Evolutionary conservation across 92 coral and sea anemone species (phyloP).

Genomic region (Blastomussa wellsi): DNA sequence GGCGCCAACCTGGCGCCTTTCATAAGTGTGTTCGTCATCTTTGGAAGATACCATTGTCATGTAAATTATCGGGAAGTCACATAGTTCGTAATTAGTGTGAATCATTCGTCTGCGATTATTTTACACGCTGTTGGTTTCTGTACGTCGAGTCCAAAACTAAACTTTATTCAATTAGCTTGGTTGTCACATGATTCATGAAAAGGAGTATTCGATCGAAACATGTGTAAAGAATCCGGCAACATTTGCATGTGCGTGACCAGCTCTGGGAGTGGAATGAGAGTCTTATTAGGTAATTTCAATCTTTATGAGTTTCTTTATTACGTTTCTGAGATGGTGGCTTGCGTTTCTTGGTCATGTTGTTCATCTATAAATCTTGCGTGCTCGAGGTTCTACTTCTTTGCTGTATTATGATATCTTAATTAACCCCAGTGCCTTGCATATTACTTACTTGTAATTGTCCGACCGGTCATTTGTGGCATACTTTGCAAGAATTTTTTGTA

Average conservation of each 20-base stretch:
- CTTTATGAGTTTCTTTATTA: too few species aligned
- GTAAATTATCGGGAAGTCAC: slow-evolving; percentile 31
- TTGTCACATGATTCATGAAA: background rate
- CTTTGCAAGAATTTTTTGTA: background rate
- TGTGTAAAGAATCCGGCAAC: background rate
- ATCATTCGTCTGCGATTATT: background rate
- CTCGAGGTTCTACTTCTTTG: background rate
- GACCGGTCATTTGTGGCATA: background rate
- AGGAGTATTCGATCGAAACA: background rate
- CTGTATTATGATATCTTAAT: background rate
- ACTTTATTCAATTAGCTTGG: background rate
- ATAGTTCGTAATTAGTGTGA: slow-evolving; percentile 20
- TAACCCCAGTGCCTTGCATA: background rate
- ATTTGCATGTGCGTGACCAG: background rate
- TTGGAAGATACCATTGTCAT: slow-evolving; percentile 18
- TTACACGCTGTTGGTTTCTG: background rate
- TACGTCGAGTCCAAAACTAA: background rate
- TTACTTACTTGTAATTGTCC: background rate
- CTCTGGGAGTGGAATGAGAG: background rate
- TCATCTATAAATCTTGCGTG: background rate
- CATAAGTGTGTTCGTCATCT: background rate
- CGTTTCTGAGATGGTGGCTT: background rate
- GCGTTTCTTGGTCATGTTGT: background rate
- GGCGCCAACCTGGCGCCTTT: slow-evolving; percentile 18
- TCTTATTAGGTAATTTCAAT: background rate